Conservation (phyloP, 1,140 invertebrate genomes). For the Macrobrachium nipponense region DNA sequence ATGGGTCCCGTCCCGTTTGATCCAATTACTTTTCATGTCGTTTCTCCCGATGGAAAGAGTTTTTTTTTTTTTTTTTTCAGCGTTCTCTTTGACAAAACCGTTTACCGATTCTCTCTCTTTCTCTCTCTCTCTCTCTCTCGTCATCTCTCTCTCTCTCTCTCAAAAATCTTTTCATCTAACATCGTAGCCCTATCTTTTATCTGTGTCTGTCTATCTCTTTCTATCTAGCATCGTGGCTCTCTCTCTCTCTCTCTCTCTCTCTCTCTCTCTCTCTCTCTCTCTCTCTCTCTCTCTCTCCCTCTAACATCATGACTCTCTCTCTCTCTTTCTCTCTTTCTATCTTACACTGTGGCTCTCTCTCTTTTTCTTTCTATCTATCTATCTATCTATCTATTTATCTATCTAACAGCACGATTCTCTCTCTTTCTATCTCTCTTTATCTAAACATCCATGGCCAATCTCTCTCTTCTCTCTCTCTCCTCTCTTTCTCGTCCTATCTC, state of each 20-base stretch:
- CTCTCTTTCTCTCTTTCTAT: neutral
- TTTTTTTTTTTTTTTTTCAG: neutral
- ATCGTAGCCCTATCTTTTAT: too few relatives aligned
- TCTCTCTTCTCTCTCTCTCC: too few relatives aligned
- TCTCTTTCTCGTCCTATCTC: too few relatives aligned
- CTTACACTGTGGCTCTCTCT: neutral
- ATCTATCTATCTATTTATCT: too few relatives aligned
- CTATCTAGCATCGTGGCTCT: neutral
- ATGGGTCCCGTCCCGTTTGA: too few relatives aligned
- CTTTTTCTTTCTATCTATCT: neutral
- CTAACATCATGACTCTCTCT: neutral
- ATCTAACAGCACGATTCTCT: too few relatives aligned
- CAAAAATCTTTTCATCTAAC: neutral
- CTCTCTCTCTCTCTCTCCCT: neutral
- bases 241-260: neutral
- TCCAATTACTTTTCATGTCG: too few relatives aligned
- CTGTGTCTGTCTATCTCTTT: neutral
- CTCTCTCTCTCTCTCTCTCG: neutral
- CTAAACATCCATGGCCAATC: too few relatives aligned
- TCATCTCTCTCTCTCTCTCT: neutral
- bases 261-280: neutral
- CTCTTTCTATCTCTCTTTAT: too few relatives aligned
- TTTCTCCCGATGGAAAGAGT: too few relatives aligned
- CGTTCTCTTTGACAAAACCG: neutral
- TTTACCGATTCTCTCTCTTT: neutral